Evolutionary conservation across 2,113 vertebrate genomes (phyloP), one percentile per base, ranked within the genome.

Genomic region (Emberiza fucata): DNA sequence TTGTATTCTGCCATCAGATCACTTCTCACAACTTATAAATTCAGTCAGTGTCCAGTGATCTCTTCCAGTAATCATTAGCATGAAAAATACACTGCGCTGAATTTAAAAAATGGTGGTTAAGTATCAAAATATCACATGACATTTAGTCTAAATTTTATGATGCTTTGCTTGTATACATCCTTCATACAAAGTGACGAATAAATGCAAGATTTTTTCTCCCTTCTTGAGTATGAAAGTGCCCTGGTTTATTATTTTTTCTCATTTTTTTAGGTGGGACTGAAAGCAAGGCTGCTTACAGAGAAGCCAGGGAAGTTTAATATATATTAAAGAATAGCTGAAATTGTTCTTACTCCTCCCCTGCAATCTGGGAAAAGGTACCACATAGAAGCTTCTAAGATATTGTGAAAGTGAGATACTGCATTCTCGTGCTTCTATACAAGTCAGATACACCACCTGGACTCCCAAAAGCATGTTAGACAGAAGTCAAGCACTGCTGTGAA

Each of bases 1-100:
- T 57, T 79, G 29, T 61, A 86, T 33, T 44, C 71, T 75, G 70
- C 33, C 51, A 61, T 19, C 60, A 81, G 23, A 68, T 60, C 88
- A 8, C 61, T 95, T 88, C 72, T 92, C 51, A 94, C 35, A 96
- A 94, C 85, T 94, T 76, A 76, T 59, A 45, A n/a, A 53, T 88
- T 96, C 45, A 93, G n/a, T 95, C 59, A 84, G 23, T 78, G 20
- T 92, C 84, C 61, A 91, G 48, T 15, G 21, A 50, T 78, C 47
- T 27, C 31, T 64, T 88, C 20, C 72, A 72, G 90, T 87, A 92
- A 88, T 85, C 28, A 73, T 76, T 65, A 84, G 45, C 20, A 68
- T 25, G 63, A 60, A 78, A 91, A 92, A 82, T 70, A 86, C 27
- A 54, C 40, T 84, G 19, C 50, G 72, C 44, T 57, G 47, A 69